Evolutionary conservation across 2,888 invertebrate species (phyloP), one percentile per base, ranked within the genome.

Genomic region (Drosophila niveifrons): DNA sequence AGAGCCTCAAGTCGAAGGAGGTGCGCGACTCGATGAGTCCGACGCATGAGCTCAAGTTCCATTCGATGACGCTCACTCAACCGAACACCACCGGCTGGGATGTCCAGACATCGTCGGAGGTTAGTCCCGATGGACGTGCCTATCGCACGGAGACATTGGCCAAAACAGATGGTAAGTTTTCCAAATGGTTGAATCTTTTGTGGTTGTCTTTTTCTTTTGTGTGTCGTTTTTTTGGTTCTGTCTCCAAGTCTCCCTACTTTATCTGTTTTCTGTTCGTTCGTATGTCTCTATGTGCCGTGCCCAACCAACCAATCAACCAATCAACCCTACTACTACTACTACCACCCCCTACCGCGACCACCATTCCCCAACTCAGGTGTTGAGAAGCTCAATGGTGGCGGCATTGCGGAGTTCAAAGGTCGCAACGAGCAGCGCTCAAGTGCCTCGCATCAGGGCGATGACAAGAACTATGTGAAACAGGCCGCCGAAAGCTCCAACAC

Each of bases 11-110:
- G 93, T 94, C 94, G 83, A 96, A 96, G 93, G 96, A 96, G 93
- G 95, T 96, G 72, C 94, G 96, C 66, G 96, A 96, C 91, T 96
- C 96, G 17, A 95, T 95, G 92, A 96, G 96, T 66, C 96, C 96
- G 29, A 95, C 95, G 63, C 94, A 88, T n/a, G 92, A 92, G 66
- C 82, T 92, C 29, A 90, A 90, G 62, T 92, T 92, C 76, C 91
- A 91, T 62, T 88, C 91, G 69, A 84, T 90, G 80, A 83, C 76
- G 2, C 67, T 91, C 11, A 86, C 88, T 48, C 91, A 91, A 48
- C 92, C 93, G 66, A 91, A 91, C 44, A 90, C 94, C 72, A 94
- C 94, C 47, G 95, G 95, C 53, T 96, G 96, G 96, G 94, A 94
- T 88, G 94, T 95, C 50, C 94, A 94, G 78, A 94, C 94, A 6